Evolutionary conservation across 1,140 invertebrate species (phyloP), one percentile per base, ranked within the genome.

Genomic region (Chelonus insularis): DNA sequence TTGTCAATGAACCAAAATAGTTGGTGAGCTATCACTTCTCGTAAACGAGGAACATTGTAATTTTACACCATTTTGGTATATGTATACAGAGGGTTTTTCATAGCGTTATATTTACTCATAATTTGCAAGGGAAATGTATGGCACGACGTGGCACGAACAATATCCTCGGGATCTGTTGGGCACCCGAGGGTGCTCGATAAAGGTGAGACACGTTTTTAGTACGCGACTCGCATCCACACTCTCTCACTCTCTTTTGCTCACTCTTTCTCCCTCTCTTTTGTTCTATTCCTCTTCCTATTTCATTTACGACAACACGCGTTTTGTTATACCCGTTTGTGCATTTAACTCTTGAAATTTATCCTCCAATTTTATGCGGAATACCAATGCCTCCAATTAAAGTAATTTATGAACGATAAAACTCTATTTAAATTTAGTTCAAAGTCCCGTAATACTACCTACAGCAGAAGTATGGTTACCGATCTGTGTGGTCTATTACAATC

Each of bases 191-290:
- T 56, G 21, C 54, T 56, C 54, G 39, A 41, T 43, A 57, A 47
- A 57, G 56, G 56, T 57, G 56, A 57, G 56, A 39, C 56, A 57
- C 56, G 56, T 57, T 57, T 57, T 48, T 36, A 36, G 56, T 57
- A 57, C 56, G 41, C 23, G 56, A 57, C 56, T 57, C 20, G 56
- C 41, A 57, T 57, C 18, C 41, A 57, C 56, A 57, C 29, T 16
- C 43, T 12, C 18, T 57, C 20, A n/a, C 23, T 34, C 47, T 12
- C 11, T 25, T 48, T 25, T 3, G 5, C 9, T 21, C 16, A n/a
- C 34, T 20, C 8, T 54, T 11, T 36, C 7, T 32, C n/a, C 9
- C 23, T 12, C 12, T 32, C 25, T 16, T 8, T 16, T 8, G 12
- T 34, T 36, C 16, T 18, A 18, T 20, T 43, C 21, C 20, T 29